Evolutionary conservation across 1,140 invertebrate genomes (phyloP).

Genomic region (Ceratina australensis): DNA sequence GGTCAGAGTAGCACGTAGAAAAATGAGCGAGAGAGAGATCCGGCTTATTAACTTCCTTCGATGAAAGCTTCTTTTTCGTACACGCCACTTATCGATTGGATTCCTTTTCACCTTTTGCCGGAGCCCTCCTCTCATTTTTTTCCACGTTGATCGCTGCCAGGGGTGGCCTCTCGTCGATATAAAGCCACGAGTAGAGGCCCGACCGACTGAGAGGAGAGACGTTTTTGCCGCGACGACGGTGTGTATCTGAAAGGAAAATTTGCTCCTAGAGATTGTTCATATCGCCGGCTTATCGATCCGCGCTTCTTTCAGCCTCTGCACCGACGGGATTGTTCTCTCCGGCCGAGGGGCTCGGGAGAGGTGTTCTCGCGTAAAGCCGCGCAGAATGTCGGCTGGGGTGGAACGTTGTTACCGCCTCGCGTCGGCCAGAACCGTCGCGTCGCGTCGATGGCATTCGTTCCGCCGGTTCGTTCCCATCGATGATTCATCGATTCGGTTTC

Average conservation of each 20-base stretch:
- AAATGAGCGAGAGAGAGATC: not conserved
- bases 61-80: conserved; percentile 41
- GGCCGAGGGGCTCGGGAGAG: conserved; percentile 12
- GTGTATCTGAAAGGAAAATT: conserved; percentile 23
- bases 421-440: too few relatives aligned
- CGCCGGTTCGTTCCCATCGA: not conserved
- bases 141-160: not conserved
- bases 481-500: not conserved
- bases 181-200: not conserved
- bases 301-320: conserved; percentile 19
- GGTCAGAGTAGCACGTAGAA: conserved; percentile 31
- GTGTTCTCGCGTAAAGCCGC: conserved; percentile 27
- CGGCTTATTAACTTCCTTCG: conserved; percentile 56
- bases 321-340: conserved; percentile 16
- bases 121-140: not conserved
- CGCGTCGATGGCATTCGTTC: conserved; percentile 1
- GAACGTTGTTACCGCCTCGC: not conserved
- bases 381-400: conserved; percentile 5
- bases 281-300: conserved; percentile 23
- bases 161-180: not conserved
- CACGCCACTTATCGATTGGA: conserved; percentile 12
- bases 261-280: conserved; percentile 26
- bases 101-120: conserved; percentile 39
- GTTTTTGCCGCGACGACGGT: conserved; percentile 15
- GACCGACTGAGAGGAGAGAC: not conserved